These are phyloP conservation scores for Dilophus febrilis DNA, from an alignment of 2,888 invertebrate genomes.

Conservation along the genomic window DNA sequence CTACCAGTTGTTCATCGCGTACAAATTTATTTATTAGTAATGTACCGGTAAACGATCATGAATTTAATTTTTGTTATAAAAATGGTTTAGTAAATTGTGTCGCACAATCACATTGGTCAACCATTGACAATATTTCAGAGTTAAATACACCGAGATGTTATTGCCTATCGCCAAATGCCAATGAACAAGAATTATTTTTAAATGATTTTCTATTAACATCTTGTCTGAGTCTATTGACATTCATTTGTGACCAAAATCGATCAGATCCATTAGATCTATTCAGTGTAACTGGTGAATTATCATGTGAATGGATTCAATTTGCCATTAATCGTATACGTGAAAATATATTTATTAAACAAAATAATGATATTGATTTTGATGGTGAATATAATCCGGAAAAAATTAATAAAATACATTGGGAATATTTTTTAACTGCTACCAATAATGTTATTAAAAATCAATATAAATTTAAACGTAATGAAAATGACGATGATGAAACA, in stretches of 20 bases:
- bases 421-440: constrained; percentile 45
- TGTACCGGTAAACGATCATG: too few relatives aligned
- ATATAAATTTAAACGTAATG: constrained; percentile 33
- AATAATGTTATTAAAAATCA: constrained; percentile 42
- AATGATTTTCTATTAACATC: constrained; percentile 61
- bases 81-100: too few relatives aligned
- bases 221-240: constrained; percentile 57
- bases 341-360: constrained; percentile 37
- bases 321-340: constrained; percentile 54
- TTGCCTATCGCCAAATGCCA: constrained; percentile 2
- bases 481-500: constrained; percentile 24
- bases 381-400: constrained; percentile 17
- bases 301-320: constrained; percentile 43
- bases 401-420: constrained; percentile 43
- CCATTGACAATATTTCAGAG: too few relatives aligned
- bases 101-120: too few relatives aligned
- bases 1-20: too few relatives aligned
- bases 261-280: constrained; percentile 31
- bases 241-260: constrained; percentile 20
- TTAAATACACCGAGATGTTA: too few relatives aligned
- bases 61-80: too few relatives aligned
- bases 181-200: constrained; percentile 36
- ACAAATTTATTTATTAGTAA: too few relatives aligned
- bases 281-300: constrained; percentile 34
- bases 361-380: constrained; percentile 46